Evolutionary conservation across 2,797 vertebrate genomes (phyloP), one percentile per base, ranked within the genome.

Genomic region (Intellagama lesueurii): DNA sequence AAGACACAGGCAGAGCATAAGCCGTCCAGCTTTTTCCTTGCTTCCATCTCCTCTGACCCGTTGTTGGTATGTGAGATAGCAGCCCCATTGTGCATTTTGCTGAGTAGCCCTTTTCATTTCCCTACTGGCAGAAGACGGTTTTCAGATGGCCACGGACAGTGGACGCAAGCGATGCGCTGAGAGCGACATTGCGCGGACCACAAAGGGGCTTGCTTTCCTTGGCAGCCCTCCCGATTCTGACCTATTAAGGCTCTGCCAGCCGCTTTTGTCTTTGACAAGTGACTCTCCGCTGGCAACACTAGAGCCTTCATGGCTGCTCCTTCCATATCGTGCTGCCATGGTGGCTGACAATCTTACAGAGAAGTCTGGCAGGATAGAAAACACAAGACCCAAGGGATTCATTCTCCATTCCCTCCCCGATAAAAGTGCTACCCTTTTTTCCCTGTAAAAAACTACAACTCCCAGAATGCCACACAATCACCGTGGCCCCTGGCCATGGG

Each of bases 261-360:
- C 89, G 90, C 94, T 88, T 92, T 94, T 96, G 93, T 96, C 91
- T 93, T 81, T 90, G 91, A 94, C 91, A 93, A 96, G 93, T 90
- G 95, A 95, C 96, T 95, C 79, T 91, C 86, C 78, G 86, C 90
- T 1, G 0, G 89, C 91, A 89, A 88, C 88, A 88, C 86, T 88
- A 89, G 90, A 89, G 75, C 87, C 85, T 73, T 93, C 88, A 90
- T 81, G 75, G 78, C 83, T 82, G 72, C 52, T 60, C 90, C 85
- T 91, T 92, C 89, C 81, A 11, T 44, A 35, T 24, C 44, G 85
- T n/a, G 7, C 64, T 70, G 60, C 7, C 16, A 2, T 32, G 3
- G 30, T 32, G 3, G 30, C 86, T 81, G 47, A 2, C 76, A 17
- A 24, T 89, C 90, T 75, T 40, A 3, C 60, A n/a, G 30, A 22